A percentile compares a stretch with the other conserved stretches of the same genome.
These are phyloP conservation scores for Erpornis zantholeuca DNA, from an alignment of 2,113 vertebrate species.

Conservation along the genomic window DNA sequence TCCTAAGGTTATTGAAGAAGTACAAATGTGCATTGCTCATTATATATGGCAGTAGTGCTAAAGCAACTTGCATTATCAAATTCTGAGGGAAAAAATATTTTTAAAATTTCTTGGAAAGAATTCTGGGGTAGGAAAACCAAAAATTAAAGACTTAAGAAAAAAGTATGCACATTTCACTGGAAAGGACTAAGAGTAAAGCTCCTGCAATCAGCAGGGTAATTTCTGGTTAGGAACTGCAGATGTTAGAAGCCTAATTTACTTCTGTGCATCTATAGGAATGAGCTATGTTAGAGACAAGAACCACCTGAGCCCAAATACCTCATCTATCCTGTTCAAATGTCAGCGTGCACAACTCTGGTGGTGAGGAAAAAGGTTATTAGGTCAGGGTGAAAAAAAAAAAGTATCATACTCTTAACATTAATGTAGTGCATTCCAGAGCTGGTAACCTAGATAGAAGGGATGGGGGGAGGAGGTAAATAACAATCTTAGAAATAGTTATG, in stretches of 20 bases:
- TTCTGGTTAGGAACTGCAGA: neutral
- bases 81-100: neutral
- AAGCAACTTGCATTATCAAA: neutral
- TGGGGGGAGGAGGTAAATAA: neutral
- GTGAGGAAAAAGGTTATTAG: neutral
- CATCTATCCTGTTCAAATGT: neutral
- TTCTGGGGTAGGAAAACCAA: neutral
- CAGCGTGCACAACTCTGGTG: neutral
- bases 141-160: neutral
- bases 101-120: neutral
- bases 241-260: neutral
- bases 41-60: neutral
- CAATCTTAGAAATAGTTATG: neutral
- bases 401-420: neutral
- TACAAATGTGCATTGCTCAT: neutral
- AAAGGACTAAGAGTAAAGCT: neutral
- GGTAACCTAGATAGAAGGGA: neutral
- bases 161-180: neutral
- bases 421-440: neutral
- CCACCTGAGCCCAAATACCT: neutral
- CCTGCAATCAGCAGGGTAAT: neutral
- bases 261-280: neutral
- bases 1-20: neutral
- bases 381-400: neutral
- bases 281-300: neutral